These are phyloP conservation scores for Boloria euphrosyne DNA, from an alignment of 2,888 invertebrate species.

Conservation along the genomic window DNA sequence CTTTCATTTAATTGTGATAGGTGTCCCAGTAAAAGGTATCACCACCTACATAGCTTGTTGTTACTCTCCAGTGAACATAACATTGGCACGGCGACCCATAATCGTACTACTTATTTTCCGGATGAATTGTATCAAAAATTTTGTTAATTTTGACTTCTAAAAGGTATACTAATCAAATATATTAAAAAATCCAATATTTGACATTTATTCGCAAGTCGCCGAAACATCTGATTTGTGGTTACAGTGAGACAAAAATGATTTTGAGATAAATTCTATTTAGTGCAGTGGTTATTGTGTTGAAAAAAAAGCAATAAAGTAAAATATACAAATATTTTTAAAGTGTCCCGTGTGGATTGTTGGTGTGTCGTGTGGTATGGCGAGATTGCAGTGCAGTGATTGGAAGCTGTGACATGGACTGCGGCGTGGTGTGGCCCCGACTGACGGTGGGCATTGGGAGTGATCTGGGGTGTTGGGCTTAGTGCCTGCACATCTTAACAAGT, in stretches of 20 bases:
- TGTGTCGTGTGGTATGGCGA: slow-evolving; percentile 65
- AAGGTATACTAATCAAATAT: slow-evolving; percentile 44
- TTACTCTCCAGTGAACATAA: slow-evolving; percentile 81
- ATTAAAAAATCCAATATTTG: slow-evolving; percentile 40
- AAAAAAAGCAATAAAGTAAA: slow-evolving; percentile 51
- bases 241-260: slow-evolving; percentile 79
- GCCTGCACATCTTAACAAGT: slow-evolving; percentile 74
- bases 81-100: slow-evolving; percentile 77
- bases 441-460: slow-evolving; percentile 77
- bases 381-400: slow-evolving; percentile 56
- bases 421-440: slow-evolving; percentile 61
- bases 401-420: slow-evolving; percentile 77
- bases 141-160: slow-evolving; percentile 44
- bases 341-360: slow-evolving; percentile 59
- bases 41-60: slow-evolving; percentile 74
- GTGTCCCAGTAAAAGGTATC: slow-evolving; percentile 59
- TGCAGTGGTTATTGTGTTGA: slow-evolving; percentile 67
- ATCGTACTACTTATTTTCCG: slow-evolving; percentile 51
- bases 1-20: slow-evolving; percentile 40
- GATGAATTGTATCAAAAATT: slow-evolving; percentile 54
- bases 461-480: slow-evolving; percentile 69
- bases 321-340: slow-evolving; percentile 62
- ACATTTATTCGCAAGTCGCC: slow-evolving; percentile 57
- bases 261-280: slow-evolving; percentile 77
- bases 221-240: slow-evolving; percentile 71